Base-by-base conservation (phyloP, 2,888 invertebrate genomes). In the Tricholauxania praeusta region DNA sequence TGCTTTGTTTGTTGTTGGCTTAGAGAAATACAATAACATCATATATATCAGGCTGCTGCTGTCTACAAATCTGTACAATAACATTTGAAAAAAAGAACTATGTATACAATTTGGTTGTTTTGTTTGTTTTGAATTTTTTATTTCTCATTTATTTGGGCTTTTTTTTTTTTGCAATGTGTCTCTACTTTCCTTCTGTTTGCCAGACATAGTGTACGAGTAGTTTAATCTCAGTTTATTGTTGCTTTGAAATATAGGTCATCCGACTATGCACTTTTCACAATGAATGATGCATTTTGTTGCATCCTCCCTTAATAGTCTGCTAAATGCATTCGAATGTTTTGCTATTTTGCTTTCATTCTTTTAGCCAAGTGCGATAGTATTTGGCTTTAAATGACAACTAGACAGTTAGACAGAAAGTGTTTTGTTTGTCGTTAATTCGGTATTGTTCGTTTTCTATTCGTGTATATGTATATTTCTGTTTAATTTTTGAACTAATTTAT, bases 161-260 rank as follows among this genome's bases (percentile, higher is more conserved):
- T 57, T 67, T 57, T 15, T 57, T 48, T 59, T 55, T 57, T 67
- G 12, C 32, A 19, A 14, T 19, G 22, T 52, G 19, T 59, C n/a
- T 60, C 60, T 8, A n/a, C 28, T 28, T 28, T 28, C 28, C 28
- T 28, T 28, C 28, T 28, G 28, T 28, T 28, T 28, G 28, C 28
- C 28, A 28, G 28, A 28, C 28, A 3, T 28, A 28, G 28, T 53
- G 39, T 39, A 39, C 10, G 39, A 39, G 10, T 10, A 39, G 28
- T 39, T 39, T 10, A 39, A 39, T 53, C 19, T 68, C 52, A 12
- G 14, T 69, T 22, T 51, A 7, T 39, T 12, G 22, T 67, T 47
- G n/a, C 22, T 52, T n/a, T 53, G 51, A 64, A 64, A 64, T 64
- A 51, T 51, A 49, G 51, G 51, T 64, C 64, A 51, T 49, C 39